Percentiles rank a stretch among this genome's conserved stretches.
Evolutionary conservation across 2,888 invertebrate species (phyloP).

Genomic region (Celastrina argiolus): DNA sequence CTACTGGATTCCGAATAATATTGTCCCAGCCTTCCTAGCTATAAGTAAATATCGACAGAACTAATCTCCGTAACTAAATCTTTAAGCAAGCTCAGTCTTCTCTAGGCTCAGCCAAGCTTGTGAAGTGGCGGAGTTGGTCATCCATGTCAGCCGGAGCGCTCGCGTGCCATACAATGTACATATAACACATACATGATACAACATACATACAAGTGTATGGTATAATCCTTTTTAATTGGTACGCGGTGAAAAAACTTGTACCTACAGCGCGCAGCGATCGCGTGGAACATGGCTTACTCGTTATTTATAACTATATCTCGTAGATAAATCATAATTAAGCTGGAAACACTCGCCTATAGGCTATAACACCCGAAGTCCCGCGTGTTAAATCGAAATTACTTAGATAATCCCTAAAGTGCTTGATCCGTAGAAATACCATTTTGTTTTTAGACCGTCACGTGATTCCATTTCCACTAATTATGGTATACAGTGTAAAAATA

Average conservation of each 20-base stretch:
- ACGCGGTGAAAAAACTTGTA: background rate
- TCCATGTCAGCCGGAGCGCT: background rate
- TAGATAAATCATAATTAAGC: background rate
- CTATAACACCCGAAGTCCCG: background rate
- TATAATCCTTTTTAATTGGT: constrained; percentile 11
- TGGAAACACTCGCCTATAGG: background rate
- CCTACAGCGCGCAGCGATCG: background rate
- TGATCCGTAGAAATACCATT: background rate
- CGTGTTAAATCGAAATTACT: background rate
- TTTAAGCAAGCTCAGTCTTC: background rate
- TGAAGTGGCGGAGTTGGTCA: background rate
- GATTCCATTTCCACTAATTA: background rate
- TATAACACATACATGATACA: background rate
- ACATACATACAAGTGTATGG: background rate
- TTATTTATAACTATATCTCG: background rate
- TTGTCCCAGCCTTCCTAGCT: too few species aligned
- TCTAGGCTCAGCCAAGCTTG: background rate
- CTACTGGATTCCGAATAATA: too few species aligned
- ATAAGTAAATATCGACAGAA: too few species aligned
- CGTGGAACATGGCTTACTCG: background rate
- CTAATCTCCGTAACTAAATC: background rate
- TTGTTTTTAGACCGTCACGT: background rate
- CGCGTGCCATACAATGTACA: background rate
- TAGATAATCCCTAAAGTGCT: background rate
- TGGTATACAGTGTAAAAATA: background rate